A percentile compares a stretch with the other conserved stretches of the same genome.
Evolutionary conservation across 2,113 vertebrate species (phyloP).

Genomic region (Cyphomyrus plagiostoma): DNA sequence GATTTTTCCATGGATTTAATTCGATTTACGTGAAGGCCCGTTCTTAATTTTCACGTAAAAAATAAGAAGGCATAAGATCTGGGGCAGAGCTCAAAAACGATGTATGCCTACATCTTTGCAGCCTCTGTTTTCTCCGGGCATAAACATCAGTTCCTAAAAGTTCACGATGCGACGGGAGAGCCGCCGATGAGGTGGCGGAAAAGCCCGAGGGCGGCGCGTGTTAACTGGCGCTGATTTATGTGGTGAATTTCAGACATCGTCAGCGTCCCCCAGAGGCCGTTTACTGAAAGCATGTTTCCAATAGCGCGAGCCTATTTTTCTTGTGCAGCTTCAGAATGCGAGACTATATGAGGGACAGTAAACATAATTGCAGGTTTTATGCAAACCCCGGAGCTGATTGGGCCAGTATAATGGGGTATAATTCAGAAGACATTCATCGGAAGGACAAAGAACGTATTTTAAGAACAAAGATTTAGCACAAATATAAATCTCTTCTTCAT

Average conservation of each 20-base stretch:
- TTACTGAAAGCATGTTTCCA: not conserved
- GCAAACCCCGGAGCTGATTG: not conserved
- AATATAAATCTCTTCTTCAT: not conserved
- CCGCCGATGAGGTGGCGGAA: not conserved
- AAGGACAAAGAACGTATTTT: not conserved
- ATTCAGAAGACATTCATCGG: not conserved
- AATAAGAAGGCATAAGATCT: not conserved
- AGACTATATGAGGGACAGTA: not conserved
- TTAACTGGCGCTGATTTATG: not conserved
- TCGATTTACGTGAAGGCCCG: not conserved
- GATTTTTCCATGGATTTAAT: not conserved
- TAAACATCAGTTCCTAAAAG: not conserved
- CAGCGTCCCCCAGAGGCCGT: not conserved
- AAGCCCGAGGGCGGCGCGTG: too few relatives aligned
- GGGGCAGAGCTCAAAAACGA: not conserved
- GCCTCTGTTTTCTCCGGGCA: not conserved
- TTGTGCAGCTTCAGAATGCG: not conserved
- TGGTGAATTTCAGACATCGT: not conserved
- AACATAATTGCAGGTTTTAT: not conserved
- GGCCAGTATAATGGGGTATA: not conserved
- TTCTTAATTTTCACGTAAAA: not conserved
- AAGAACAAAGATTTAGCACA: not conserved
- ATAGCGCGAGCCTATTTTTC: not conserved
- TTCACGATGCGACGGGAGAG: not conserved
- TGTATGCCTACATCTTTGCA: not conserved